Conservation (phyloP, 2,888 invertebrate genomes). For the Temnothorax ravouxi region DNA sequence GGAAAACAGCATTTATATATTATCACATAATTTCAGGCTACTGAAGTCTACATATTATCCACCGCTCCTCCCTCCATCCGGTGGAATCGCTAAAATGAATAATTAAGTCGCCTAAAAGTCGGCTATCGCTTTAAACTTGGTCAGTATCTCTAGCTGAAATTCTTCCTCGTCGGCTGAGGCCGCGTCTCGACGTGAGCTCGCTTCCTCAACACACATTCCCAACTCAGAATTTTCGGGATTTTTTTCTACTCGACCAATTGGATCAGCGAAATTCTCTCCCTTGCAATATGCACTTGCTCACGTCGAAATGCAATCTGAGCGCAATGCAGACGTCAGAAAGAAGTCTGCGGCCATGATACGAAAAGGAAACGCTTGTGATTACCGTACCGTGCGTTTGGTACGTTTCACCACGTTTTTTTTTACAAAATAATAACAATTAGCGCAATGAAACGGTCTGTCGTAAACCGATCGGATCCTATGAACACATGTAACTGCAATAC, state of each 20-base stretch:
- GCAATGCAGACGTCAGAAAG: conserved; percentile 44
- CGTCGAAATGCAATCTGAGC: conserved; percentile 27
- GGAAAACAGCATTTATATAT: conserved; percentile 82
- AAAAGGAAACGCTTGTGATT: conserved; percentile 11
- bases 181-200: conserved; percentile 20
- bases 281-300: neutral
- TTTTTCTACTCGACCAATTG: neutral
- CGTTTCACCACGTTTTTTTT: neutral
- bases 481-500: conserved; percentile 17
- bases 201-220: neutral
- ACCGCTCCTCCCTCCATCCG: conserved; percentile 16
- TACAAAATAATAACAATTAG: conserved; percentile 18
- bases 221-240: neutral
- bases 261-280: neutral
- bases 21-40: conserved; percentile 83
- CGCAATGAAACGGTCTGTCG: neutral
- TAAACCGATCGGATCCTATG: conserved; percentile 21
- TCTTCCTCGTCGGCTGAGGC: conserved; percentile 38
- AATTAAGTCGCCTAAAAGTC: conserved; percentile 67
- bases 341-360: conserved; percentile 50
- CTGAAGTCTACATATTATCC: conserved; percentile 64
- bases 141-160: conserved; percentile 68
- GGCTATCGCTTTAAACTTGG: conserved; percentile 72
- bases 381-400: neutral
- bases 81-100: conserved; percentile 63